phyloP scores from a whole-genome alignment of 2,797 vertebrate species.

The Nannoperca obscura region DNA sequence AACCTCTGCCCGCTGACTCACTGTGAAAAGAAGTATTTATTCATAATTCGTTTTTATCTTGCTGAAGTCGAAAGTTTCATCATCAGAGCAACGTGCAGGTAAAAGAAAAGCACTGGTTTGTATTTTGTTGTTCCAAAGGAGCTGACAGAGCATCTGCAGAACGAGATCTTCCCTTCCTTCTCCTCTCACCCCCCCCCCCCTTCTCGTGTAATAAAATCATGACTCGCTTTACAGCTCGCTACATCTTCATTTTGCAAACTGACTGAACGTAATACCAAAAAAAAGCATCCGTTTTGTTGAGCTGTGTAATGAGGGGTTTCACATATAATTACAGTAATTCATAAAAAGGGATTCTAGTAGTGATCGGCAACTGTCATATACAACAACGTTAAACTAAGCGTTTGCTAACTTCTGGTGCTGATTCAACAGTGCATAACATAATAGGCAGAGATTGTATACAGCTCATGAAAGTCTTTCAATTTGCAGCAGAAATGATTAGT shows the following conservation, averaged over 20 bases:
- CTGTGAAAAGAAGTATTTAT: constrained; percentile 38
- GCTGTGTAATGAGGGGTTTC: background rate
- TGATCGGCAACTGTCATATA: background rate
- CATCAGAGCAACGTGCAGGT: constrained; percentile 37
- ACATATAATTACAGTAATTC: background rate
- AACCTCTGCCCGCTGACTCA: constrained; percentile 32
- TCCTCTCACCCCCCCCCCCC: constrained; percentile 13
- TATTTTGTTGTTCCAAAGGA: constrained; percentile 18
- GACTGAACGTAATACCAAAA: background rate
- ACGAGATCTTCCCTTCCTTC: constrained; percentile 28
- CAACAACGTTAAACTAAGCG: background rate
- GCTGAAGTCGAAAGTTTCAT: constrained; percentile 31
- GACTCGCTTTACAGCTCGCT: constrained; percentile 1
- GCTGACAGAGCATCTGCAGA: constrained; percentile 49
- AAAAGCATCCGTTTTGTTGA: background rate
- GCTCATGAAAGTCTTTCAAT: background rate
- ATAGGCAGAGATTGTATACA: background rate
- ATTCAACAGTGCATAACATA: background rate
- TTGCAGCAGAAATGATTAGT: no score
- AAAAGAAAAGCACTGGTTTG: constrained; percentile 20
- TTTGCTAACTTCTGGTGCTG: background rate
- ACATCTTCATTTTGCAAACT: background rate
- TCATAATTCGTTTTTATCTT: constrained; percentile 33
- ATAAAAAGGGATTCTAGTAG: background rate
- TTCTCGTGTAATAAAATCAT: constrained; percentile 7